phyloP scores from a whole-genome alignment of 2,797 vertebrate genomes.

The Xenopus petersii region DNA sequence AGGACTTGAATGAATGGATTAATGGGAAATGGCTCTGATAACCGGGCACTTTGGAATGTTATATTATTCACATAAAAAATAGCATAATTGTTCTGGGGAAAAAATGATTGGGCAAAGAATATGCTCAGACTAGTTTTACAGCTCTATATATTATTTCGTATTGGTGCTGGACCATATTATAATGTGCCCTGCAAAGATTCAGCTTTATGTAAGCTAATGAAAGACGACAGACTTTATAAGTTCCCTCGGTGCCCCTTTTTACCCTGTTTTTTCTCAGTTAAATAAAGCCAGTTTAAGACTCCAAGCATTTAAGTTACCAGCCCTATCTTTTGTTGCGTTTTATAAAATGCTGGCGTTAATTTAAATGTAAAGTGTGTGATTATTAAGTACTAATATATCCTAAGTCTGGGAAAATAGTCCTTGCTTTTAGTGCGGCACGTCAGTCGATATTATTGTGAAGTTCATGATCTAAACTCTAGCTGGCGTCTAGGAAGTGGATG shows the following conservation, averaged over 20 bases:
- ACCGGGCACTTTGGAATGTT: not conserved
- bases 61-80: slow-evolving; percentile 1
- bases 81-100: slow-evolving; percentile 16
- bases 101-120: slow-evolving; percentile 48
- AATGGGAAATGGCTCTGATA: not conserved
- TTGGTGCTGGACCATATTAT: slow-evolving; percentile 40
- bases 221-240: slow-evolving; percentile 54
- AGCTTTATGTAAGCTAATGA: slow-evolving; percentile 64
- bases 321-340: slow-evolving; percentile 27
- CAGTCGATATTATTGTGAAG: no score
- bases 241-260: slow-evolving; percentile 37
- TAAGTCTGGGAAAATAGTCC: slow-evolving; percentile 17
- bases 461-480: no score
- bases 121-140: slow-evolving; percentile 48
- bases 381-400: slow-evolving; percentile 11
- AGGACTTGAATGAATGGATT: not conserved
- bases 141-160: slow-evolving; percentile 44
- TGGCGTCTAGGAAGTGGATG: no score
- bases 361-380: slow-evolving; percentile 47
- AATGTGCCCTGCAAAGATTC: slow-evolving; percentile 60
- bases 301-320: slow-evolving; percentile 43
- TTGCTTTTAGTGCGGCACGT: not conserved
- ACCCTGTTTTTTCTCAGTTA: slow-evolving; percentile 47
- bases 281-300: slow-evolving; percentile 52
- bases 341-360: slow-evolving; percentile 48